These are phyloP conservation scores for Pelvicachromis taeniatus DNA, from an alignment of 2,113 vertebrate species.

Conservation along the genomic window DNA sequence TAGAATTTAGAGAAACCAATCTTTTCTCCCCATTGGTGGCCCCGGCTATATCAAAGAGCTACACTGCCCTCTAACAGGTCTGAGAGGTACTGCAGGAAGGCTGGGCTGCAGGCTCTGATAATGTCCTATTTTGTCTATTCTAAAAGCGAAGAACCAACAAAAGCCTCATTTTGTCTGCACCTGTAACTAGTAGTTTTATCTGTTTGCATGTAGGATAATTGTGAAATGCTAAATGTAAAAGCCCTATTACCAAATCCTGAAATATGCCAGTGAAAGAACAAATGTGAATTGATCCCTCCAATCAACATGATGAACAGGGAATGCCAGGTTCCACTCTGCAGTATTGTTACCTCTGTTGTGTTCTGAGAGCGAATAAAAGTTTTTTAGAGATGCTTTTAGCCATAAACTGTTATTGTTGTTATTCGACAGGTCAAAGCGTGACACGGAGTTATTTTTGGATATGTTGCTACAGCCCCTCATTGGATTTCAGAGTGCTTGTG, in stretches of 20 bases:
- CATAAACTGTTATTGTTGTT: not conserved
- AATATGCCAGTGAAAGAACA: slow-evolving; percentile 50
- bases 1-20: slow-evolving; percentile 65
- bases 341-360: slow-evolving; percentile 38
- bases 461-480: not conserved
- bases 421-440: slow-evolving; percentile 17
- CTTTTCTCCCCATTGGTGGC: not conserved
- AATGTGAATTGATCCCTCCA: slow-evolving; percentile 69
- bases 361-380: slow-evolving; percentile 16
- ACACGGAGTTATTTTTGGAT: not conserved
- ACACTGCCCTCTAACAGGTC: slow-evolving; percentile 71
- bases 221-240: slow-evolving; percentile 20
- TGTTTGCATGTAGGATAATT: not conserved
- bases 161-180: not conserved
- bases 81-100: slow-evolving; percentile 54
- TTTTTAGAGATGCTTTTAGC: slow-evolving; percentile 2
- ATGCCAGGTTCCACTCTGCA: slow-evolving; percentile 42
- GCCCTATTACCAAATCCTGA: not conserved
- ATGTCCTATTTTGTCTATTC: slow-evolving; percentile 2
- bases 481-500: not conserved
- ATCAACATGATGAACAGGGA: slow-evolving; percentile 66
- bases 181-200: not conserved
- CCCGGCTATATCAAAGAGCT: slow-evolving; percentile 45
- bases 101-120: not conserved
- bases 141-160: not conserved